Percentiles rank a stretch among this genome's conserved stretches.
Evolutionary conservation across 2,888 invertebrate species (phyloP).

Genomic region (Phoenoteleia sp.): DNA sequence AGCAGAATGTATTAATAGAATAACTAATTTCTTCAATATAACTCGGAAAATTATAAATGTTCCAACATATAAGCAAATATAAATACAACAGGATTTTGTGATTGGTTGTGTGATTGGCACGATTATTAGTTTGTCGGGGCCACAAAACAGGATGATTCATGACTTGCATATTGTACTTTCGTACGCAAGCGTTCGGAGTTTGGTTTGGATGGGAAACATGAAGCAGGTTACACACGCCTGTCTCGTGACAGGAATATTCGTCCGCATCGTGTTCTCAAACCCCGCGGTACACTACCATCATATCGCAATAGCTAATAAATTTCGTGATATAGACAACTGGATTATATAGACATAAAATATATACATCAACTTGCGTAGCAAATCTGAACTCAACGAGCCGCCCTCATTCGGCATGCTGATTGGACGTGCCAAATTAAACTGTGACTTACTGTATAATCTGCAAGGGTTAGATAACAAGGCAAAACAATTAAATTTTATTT

Average conservation of each 20-base stretch:
- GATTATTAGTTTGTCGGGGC: slow-evolving; percentile 81
- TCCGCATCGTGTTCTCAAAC: slow-evolving; percentile 81
- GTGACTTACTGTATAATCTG: slow-evolving; percentile 17
- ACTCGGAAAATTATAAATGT: not conserved
- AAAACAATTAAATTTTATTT: slow-evolving; percentile 37
- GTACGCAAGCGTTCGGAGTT: slow-evolving; percentile 79
- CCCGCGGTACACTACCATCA: slow-evolving; percentile 82
- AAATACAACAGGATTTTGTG: slow-evolving; percentile 64
- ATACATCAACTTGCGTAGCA: slow-evolving; percentile 37
- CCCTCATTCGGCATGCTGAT: slow-evolving; percentile 50
- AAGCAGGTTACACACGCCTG: slow-evolving; percentile 78
- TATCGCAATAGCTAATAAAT: slow-evolving; percentile 83
- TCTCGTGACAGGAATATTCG: slow-evolving; percentile 84
- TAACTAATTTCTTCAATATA: too few relatives aligned
- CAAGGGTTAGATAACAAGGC: slow-evolving; percentile 26
- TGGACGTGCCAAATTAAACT: slow-evolving; percentile 49
- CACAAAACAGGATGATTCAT: slow-evolving; percentile 83
- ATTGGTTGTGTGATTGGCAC: slow-evolving; percentile 82
- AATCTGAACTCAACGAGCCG: slow-evolving; percentile 17
- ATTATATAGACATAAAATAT: slow-evolving; percentile 55
- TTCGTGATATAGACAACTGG: slow-evolving; percentile 67
- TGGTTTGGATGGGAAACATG: slow-evolving; percentile 84
- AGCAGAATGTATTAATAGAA: too few relatives aligned
- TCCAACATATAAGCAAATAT: slow-evolving; percentile 8
- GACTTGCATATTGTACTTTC: slow-evolving; percentile 84